A percentile compares a stretch with the other conserved stretches of the same genome.
phyloP scores from a whole-genome alignment of 37 sponge, comb jelly and placozoan genomes.

The Amphimedon queenslandica region DNA sequence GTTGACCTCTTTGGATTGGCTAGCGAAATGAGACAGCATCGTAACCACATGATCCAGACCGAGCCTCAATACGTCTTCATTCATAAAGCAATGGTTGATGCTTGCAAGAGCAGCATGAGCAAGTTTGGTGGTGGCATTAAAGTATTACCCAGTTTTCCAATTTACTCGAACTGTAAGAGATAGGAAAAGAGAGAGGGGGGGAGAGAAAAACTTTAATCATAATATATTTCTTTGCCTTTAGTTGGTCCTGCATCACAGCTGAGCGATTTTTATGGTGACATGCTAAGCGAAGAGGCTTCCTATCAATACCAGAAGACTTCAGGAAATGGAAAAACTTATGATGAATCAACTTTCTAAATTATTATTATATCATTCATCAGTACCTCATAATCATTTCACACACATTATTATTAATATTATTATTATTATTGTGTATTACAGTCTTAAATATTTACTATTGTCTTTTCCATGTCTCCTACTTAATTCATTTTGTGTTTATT shows the following conservation, averaged over 20 bases:
- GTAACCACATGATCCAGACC: conserved; percentile 90
- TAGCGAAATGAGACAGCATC: conserved; percentile 83
- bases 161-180: conserved; percentile 49
- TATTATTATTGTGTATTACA: too few relatives aligned
- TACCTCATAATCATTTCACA: too few relatives aligned
- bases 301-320: too few relatives aligned
- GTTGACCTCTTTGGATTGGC: conserved; percentile 76
- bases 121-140: background rate
- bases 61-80: conserved; percentile 28
- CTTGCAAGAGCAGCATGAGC: conserved; percentile 14
- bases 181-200: too few relatives aligned
- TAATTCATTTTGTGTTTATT: too few relatives aligned
- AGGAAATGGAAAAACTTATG: background rate
- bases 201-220: too few relatives aligned
- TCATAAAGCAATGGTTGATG: conserved; percentile 67
- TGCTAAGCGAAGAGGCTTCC: conserved; percentile 43
- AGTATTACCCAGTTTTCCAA: background rate
- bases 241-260: conserved; percentile 20
- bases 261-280: conserved; percentile 55
- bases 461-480: too few relatives aligned
- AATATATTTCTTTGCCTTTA: background rate
- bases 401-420: too few relatives aligned
- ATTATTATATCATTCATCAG: too few relatives aligned
- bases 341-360: conserved; percentile 35
- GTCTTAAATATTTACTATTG: too few relatives aligned